A percentile compares a stretch with the other conserved stretches of the same genome.
phyloP scores from a whole-genome alignment of 2,797 vertebrate species.

The Sebastiscus tertius region DNA sequence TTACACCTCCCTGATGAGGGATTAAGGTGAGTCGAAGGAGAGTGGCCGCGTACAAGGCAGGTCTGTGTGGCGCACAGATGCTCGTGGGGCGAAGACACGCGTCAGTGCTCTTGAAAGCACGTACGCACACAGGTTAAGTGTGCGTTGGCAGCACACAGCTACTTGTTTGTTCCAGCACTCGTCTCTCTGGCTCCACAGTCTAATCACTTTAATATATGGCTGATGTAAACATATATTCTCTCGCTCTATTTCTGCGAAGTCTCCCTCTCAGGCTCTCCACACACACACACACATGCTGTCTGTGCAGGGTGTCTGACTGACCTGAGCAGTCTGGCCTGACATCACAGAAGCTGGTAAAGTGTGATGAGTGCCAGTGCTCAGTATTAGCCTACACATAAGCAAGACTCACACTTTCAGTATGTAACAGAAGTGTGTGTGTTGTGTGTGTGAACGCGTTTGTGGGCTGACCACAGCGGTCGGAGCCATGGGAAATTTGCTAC shows the following conservation, averaged over 20 bases:
- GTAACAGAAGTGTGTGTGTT: conserved; percentile 5
- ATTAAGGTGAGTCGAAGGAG: conserved; percentile 57
- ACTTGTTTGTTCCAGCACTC: conserved; percentile 74
- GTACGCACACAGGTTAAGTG: conserved; percentile 54
- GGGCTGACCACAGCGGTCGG: conserved; percentile 23
- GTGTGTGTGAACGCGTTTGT: background rate
- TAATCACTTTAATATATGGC: conserved; percentile 75
- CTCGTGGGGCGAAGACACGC: conserved; percentile 28
- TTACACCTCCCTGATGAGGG: conserved; percentile 76
- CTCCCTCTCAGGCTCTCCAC: background rate
- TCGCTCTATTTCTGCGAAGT: conserved; percentile 11
- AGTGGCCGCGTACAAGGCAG: conserved; percentile 59
- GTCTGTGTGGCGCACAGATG: conserved; percentile 65
- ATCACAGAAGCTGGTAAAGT: conserved; percentile 55
- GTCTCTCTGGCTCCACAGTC: conserved; percentile 67
- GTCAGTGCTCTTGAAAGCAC: conserved; percentile 44
- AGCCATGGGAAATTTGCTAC: conserved; percentile 36
- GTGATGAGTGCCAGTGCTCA: conserved; percentile 57
- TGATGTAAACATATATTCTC: conserved; percentile 65
- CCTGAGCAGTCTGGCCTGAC: conserved; percentile 64
- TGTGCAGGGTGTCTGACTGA: conserved; percentile 49
- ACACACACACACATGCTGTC: conserved; percentile 17
- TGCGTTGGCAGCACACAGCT: conserved; percentile 70
- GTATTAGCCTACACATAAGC: conserved; percentile 54
- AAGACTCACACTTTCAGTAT: conserved; percentile 31